phyloP scores from a whole-genome alignment of 2,113 vertebrate species.

The Ochotona princeps region DNA sequence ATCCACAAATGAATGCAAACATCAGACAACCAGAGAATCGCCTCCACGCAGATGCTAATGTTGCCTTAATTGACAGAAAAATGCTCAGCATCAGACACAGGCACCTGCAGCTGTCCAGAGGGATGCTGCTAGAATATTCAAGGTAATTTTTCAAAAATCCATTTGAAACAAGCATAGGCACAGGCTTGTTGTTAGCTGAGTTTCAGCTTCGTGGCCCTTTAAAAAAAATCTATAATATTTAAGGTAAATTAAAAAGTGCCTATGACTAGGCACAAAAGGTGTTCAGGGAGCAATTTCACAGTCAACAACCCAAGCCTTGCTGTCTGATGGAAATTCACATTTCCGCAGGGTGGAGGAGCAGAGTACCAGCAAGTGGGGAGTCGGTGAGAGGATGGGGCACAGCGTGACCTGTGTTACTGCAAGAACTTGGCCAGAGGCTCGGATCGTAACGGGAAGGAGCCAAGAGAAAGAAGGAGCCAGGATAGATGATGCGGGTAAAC shows the following conservation, averaged over 20 bases:
- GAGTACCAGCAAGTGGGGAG: neutral
- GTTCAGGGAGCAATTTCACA: conserved; percentile 77
- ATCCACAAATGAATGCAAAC: neutral
- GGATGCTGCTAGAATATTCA: conserved; percentile 22
- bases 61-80: conserved; percentile 62
- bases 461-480: conserved; percentile 55
- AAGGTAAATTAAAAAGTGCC: conserved; percentile 71
- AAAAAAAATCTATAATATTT: conserved; percentile 65
- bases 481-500: conserved; percentile 1
- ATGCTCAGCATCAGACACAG: conserved; percentile 45
- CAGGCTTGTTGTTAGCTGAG: conserved; percentile 62
- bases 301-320: conserved; percentile 54
- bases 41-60: conserved; percentile 7
- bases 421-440: neutral
- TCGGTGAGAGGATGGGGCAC: neutral
- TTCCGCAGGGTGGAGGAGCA: neutral
- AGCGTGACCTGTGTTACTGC: neutral
- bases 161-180: conserved; percentile 39
- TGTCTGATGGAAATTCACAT: conserved; percentile 69
- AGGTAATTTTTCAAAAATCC: conserved; percentile 67
- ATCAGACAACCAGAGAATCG: conserved; percentile 49
- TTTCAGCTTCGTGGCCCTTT: conserved; percentile 59
- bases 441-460: neutral
- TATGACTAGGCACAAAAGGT: conserved; percentile 51
- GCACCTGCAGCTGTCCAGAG: conserved; percentile 6